A percentile compares a stretch with the other conserved stretches of the same genome.
phyloP scores from a whole-genome alignment of 2,888 invertebrate genomes.

The Dicycla oo region DNA sequence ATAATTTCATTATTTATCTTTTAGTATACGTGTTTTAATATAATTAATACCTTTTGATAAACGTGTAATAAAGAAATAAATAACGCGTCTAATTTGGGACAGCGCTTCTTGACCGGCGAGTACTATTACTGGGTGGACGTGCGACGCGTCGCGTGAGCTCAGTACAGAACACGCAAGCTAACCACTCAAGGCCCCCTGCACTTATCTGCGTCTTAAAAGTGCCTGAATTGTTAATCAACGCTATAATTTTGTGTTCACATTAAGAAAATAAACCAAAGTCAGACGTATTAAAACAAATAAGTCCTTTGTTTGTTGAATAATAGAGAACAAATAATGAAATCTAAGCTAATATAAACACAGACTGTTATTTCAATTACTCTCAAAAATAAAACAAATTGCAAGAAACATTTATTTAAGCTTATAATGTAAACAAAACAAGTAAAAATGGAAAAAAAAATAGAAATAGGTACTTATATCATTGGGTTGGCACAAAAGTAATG shows the following conservation, averaged over 20 bases:
- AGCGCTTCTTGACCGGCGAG: too few species aligned
- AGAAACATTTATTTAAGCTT: not conserved
- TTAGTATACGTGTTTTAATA: too few species aligned
- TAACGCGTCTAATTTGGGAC: too few species aligned
- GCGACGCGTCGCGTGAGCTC: too few species aligned
- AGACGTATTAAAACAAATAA: not conserved
- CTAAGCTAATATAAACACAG: not conserved
- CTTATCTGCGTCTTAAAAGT: too few species aligned
- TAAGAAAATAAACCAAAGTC: constrained; percentile 7
- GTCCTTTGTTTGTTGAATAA: constrained; percentile 5
- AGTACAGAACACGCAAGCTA: too few species aligned
- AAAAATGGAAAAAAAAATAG: not conserved
- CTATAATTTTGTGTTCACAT: not conserved
- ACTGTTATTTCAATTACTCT: not conserved
- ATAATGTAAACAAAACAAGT: not conserved
- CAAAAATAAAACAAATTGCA: not conserved
- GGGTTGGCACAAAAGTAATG: too few species aligned
- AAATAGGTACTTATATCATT: not conserved
- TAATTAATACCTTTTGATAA: too few species aligned
- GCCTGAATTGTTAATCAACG: not conserved
- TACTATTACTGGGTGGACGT: too few species aligned
- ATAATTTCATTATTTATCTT: too few species aligned
- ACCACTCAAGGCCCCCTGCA: too few species aligned
- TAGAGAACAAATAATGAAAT: not conserved
- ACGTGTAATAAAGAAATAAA: too few species aligned